These are phyloP conservation scores for Sycophila sp. DNA, from an alignment of 1,140 invertebrate genomes.

Conservation along the genomic window DNA sequence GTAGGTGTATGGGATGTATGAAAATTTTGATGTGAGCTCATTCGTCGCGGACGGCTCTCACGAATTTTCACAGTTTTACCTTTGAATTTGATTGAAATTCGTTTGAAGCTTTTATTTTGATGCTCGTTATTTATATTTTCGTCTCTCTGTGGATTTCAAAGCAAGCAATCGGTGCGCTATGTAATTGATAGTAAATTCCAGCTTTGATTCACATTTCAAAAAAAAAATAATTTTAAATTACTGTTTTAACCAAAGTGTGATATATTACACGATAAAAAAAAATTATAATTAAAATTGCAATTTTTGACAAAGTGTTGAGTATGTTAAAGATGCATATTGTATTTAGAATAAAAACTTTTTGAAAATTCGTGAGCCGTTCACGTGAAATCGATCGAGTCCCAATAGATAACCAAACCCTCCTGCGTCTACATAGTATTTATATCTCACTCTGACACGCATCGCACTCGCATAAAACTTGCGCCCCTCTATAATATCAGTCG, in stretches of 20 bases:
- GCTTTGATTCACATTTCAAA: no score
- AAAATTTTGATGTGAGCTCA: slow-evolving; percentile 34
- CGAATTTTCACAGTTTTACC: slow-evolving; percentile 1
- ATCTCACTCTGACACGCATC: slow-evolving; percentile 37
- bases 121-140: no score
- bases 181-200: no score
- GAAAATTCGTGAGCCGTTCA: not conserved
- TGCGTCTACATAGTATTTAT: slow-evolving; percentile 10
- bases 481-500: slow-evolving; percentile 31
- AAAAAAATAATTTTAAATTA: no score
- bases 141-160: no score
- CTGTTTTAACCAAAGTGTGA: no score
- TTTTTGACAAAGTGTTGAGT: no score
- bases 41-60: not conserved
- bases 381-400: slow-evolving; percentile 17
- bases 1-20: not conserved
- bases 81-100: not conserved
- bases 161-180: no score
- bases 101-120: not conserved
- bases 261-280: no score
- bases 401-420: slow-evolving; percentile 23
- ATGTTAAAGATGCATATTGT: no score
- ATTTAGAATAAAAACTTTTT: not conserved
- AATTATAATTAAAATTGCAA: no score
- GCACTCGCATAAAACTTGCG: slow-evolving; percentile 36